These are phyloP conservation scores for Acleris sparsana DNA, from an alignment of 2,888 invertebrate genomes.

Conservation along the genomic window DNA sequence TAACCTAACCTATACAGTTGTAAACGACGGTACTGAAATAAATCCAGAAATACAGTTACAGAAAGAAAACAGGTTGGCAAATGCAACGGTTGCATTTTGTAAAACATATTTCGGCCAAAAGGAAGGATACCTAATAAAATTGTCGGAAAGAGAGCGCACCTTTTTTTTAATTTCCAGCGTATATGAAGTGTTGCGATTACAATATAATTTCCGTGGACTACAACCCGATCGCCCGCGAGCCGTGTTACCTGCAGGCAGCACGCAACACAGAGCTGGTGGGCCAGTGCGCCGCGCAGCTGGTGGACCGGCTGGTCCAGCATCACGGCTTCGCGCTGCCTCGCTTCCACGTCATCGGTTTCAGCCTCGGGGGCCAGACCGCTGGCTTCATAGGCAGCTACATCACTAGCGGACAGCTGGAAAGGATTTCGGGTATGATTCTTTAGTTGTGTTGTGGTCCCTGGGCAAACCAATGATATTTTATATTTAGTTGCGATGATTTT, in stretches of 20 bases:
- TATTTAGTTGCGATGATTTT: too few relatives aligned
- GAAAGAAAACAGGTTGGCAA: too few relatives aligned
- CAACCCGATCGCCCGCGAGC: slow-evolving; percentile 80
- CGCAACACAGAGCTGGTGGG: slow-evolving; percentile 83
- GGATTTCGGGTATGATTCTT: slow-evolving; percentile 79
- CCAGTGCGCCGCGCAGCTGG: slow-evolving; percentile 83
- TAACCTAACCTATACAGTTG: too few relatives aligned
- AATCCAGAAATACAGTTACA: too few relatives aligned
- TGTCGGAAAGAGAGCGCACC: too few relatives aligned
- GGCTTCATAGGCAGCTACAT: slow-evolving; percentile 79
- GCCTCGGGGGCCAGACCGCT: slow-evolving; percentile 85
- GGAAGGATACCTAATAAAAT: too few relatives aligned
- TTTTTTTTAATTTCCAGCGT: slow-evolving; percentile 62
- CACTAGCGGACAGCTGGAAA: slow-evolving; percentile 66
- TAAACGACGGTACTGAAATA: too few relatives aligned
- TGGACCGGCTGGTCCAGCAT: slow-evolving; percentile 75
- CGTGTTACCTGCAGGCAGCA: slow-evolving; percentile 85
- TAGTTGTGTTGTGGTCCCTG: too few relatives aligned
- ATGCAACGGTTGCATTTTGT: too few relatives aligned
- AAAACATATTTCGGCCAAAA: too few relatives aligned
- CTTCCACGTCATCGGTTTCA: slow-evolving; percentile 86
- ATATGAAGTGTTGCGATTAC: slow-evolving; percentile 80
- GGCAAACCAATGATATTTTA: too few relatives aligned
- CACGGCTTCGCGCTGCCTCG: slow-evolving; percentile 65
- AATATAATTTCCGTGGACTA: slow-evolving; percentile 86